phyloP scores from a whole-genome alignment of 2,888 invertebrate genomes.

The Agriopis aurantiaria region DNA sequence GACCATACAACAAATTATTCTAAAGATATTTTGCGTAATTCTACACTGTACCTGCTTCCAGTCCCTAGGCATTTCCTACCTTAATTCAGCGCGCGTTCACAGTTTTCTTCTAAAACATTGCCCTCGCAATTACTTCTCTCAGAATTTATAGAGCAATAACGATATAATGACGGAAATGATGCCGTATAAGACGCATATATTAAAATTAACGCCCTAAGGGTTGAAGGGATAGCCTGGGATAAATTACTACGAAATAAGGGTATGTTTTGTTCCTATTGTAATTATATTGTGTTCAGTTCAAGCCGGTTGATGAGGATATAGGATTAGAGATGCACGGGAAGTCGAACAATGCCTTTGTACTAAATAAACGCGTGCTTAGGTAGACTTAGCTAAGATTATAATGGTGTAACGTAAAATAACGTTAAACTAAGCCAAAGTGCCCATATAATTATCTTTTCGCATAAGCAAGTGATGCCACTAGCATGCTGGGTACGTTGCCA shows the following conservation, averaged over 20 bases:
- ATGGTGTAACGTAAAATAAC: background rate
- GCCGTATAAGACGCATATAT: constrained; percentile 59
- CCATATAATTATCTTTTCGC: background rate
- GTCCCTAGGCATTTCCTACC: constrained; percentile 6
- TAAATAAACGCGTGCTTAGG: constrained; percentile 17
- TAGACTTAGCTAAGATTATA: constrained; percentile 1
- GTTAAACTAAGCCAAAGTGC: background rate
- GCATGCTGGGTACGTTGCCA: no score
- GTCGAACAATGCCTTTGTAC: constrained; percentile 43
- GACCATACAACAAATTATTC: background rate
- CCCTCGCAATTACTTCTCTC: constrained; percentile 54
- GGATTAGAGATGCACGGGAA: constrained; percentile 53
- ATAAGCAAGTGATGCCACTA: no score
- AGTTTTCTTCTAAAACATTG: constrained; percentile 31
- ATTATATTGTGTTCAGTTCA: constrained; percentile 62
- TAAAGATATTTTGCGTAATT: background rate
- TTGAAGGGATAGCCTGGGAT: constrained; percentile 60
- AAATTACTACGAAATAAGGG: constrained; percentile 55
- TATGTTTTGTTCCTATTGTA: constrained; percentile 62
- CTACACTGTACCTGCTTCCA: background rate
- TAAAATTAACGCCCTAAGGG: constrained; percentile 65
- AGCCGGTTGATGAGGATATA: constrained; percentile 46
- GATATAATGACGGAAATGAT: constrained; percentile 67
- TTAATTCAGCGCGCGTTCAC: constrained; percentile 17
- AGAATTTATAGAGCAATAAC: constrained; percentile 68